Evolutionary conservation across 2,888 invertebrate species (phyloP), one percentile per base, ranked within the genome.

Genomic region (Rhamnusium bicolor): DNA sequence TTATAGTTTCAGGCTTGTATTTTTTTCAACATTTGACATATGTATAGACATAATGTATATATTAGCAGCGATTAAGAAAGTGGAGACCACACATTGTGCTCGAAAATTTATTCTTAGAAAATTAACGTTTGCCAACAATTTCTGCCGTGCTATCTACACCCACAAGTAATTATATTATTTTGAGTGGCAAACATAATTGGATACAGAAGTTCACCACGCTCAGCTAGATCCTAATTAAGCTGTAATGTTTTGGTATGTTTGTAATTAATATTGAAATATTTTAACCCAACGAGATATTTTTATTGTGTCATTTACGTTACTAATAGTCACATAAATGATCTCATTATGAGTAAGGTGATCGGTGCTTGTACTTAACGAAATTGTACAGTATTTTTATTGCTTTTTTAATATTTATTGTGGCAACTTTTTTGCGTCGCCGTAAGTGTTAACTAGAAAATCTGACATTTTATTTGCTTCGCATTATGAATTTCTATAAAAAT

Each of bases 11-110:
- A 71, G 73, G 78, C 74, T 72, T 61, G 71, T 49, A 77, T 74
- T 77, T 79, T n/a, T 77, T 75, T 67, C 76, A 74, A 54, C 72
- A 70, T 75, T 73, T 73, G 76, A 76, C 79, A 69, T 75, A 77
- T 79, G 76, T 79, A 79, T 79, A 72, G 76, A 71, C 69, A 72
- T 73, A 74, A 78, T 78, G 76, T 77, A 75, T 77, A 77, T 77
- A 79, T 77, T 73, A 76, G 76, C 74, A 49, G 73, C 72, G 72
- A 74, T 76, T 71, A 74, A 72, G 70, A 65, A 62, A 78, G 73
- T 72, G 72, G 70, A 77, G 79, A 81, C 79, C 79, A 80, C 80
- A 79, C 81, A 80, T 73, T 71, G 72, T 51, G 71, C 63, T 71
- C 66, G 63, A 69, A 69, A 70, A 70, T 76, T 71, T 79, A 80